Evolutionary conservation across 1,140 invertebrate species (phyloP).

Genomic region (Idris sp.): DNA sequence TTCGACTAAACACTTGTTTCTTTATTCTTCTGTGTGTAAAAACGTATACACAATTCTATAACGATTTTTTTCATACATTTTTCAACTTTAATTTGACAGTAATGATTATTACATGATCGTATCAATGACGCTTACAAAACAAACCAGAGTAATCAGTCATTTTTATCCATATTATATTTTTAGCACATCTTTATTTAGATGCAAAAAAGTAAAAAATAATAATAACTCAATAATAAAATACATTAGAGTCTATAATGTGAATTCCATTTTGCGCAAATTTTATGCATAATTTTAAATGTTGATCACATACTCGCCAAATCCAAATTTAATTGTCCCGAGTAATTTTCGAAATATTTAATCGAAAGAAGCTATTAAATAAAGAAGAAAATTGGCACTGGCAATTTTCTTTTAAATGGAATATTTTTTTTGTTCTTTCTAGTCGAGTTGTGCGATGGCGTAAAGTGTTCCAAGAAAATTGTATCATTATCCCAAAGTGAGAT

Average conservation of each 20-base stretch:
- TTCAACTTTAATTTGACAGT: conserved; percentile 26
- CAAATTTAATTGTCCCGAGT: conserved; percentile 12
- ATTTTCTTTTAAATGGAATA: conserved; percentile 50
- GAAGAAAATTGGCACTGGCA: conserved; percentile 42
- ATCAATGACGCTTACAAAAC: conserved; percentile 20
- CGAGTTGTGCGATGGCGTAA: conserved; percentile 28
- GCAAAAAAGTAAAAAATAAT: too few relatives aligned
- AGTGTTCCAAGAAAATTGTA: conserved; percentile 57
- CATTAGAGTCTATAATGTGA: too few relatives aligned
- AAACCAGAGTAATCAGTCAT: neutral
- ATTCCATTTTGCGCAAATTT: too few relatives aligned
- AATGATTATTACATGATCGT: conserved; percentile 25
- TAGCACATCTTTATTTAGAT: too few relatives aligned
- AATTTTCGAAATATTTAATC: conserved; percentile 37
- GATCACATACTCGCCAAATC: conserved; percentile 1
- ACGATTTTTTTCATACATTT: conserved; percentile 22
- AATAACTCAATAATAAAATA: too few relatives aligned
- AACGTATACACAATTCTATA: conserved; percentile 4
- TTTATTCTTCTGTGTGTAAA: too few relatives aligned
- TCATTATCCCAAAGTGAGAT: conserved; percentile 56
- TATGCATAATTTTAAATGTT: too few relatives aligned
- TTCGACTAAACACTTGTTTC: conserved; percentile 36
- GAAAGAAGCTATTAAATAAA: conserved; percentile 26
- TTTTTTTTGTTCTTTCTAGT: conserved; percentile 24
- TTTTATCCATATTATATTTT: too few relatives aligned